Evolutionary conservation across 2,888 invertebrate genomes (phyloP).

Genomic region (Torymus texanus): DNA sequence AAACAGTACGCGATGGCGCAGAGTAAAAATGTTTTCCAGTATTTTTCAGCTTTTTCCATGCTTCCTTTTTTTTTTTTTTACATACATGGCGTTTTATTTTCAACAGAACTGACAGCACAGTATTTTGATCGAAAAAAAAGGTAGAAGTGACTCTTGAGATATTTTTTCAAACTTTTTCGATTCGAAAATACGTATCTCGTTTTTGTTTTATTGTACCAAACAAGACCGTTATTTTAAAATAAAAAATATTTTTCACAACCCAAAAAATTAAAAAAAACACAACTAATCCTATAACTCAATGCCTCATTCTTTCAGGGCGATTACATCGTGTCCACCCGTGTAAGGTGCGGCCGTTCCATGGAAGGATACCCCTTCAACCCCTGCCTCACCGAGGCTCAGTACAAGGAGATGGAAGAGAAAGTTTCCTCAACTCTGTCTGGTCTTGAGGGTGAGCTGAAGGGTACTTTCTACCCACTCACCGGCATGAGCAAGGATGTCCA

Average conservation of each 20-base stretch:
- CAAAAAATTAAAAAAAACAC: not conserved
- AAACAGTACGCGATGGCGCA: not conserved
- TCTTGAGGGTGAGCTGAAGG: constrained; percentile 92
- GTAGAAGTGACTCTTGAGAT: too few relatives aligned
- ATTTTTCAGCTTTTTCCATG: too few relatives aligned
- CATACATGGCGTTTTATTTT: too few relatives aligned
- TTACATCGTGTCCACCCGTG: constrained; percentile 95
- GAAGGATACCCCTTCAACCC: constrained; percentile 99
- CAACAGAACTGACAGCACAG: too few relatives aligned
- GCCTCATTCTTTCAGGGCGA: constrained; percentile 78
- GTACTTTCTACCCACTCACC: constrained; percentile 95
- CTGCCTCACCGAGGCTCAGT: constrained; percentile 96
- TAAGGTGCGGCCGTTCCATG: constrained; percentile 96
- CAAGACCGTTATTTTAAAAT: too few relatives aligned
- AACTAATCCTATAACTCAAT: not conserved
- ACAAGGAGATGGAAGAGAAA: constrained; percentile 97
- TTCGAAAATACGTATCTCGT: too few relatives aligned
- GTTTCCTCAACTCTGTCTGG: constrained; percentile 88
- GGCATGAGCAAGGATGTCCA: constrained; percentile 98
- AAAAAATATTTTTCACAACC: too few relatives aligned
- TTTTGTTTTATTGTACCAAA: too few relatives aligned
- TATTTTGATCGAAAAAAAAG: too few relatives aligned
- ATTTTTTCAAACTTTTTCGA: too few relatives aligned
- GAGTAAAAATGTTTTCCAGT: too few relatives aligned
- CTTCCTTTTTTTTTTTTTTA: too few relatives aligned